phyloP scores from a whole-genome alignment of 2,113 vertebrate genomes.

The Peromyscus leucopus region DNA sequence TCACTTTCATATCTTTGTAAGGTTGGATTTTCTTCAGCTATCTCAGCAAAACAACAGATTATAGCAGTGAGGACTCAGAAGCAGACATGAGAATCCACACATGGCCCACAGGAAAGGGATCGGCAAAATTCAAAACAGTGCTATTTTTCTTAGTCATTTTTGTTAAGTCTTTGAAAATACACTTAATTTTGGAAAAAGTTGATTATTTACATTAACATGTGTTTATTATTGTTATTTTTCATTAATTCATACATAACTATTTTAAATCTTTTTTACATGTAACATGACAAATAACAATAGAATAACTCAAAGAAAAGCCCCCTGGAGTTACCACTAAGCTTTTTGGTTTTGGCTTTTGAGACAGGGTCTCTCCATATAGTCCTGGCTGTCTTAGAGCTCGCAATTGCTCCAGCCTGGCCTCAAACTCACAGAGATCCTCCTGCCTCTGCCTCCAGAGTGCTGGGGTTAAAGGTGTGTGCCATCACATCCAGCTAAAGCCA shows the following conservation, averaged over 20 bases:
- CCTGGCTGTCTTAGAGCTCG: neutral
- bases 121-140: conserved; percentile 20
- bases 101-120: neutral
- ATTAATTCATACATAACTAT: neutral
- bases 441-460: neutral
- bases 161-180: conserved; percentile 28
- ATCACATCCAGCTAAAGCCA: neutral
- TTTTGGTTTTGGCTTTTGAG: neutral
- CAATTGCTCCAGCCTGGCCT: neutral
- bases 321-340: neutral
- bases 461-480: neutral
- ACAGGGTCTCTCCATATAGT: neutral
- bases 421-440: neutral
- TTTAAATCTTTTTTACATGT: conserved; percentile 47
- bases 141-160: neutral
- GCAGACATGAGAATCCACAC: conserved; percentile 1
- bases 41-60: conserved; percentile 41
- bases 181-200: neutral
- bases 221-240: neutral
- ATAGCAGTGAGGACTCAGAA: neutral
- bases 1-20: neutral
- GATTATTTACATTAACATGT: conserved; percentile 38
- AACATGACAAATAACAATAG: conserved; percentile 42
- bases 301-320: neutral
- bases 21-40: conserved; percentile 15